Conservation (phyloP, 2,797 vertebrate genomes). For the Gephyroberyx darwinii region DNA sequence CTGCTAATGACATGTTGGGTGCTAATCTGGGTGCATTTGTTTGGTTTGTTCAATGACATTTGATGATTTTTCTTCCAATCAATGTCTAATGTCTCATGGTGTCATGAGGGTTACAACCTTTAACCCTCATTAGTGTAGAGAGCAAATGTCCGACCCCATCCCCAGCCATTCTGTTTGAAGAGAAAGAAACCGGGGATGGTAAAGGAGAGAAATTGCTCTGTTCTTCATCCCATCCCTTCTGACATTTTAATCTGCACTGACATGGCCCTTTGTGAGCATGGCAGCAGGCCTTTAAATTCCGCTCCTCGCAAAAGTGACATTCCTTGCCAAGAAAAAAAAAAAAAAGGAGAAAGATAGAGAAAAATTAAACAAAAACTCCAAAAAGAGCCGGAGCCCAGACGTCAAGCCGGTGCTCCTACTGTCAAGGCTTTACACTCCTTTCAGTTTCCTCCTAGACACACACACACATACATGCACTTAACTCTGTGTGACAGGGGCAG, state of each 20-base stretch:
- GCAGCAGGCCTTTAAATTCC: slow-evolving; percentile 40
- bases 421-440: not conserved
- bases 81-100: not conserved
- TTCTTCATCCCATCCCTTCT: slow-evolving; percentile 29
- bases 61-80: not conserved
- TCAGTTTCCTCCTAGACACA: not conserved
- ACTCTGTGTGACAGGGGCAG: not conserved
- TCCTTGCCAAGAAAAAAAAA: not conserved
- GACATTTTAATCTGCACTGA: slow-evolving; percentile 65
- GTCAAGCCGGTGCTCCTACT: not conserved
- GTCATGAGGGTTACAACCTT: not conserved
- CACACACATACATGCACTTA: slow-evolving; percentile 10
- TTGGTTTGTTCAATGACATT: not conserved
- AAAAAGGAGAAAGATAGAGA: not conserved
- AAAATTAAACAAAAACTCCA: not conserved
- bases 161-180: not conserved
- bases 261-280: slow-evolving; percentile 39
- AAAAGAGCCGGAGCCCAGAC: not conserved
- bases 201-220: slow-evolving; percentile 19
- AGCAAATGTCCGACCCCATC: not conserved
- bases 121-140: not conserved
- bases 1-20: no score
- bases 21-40: no score
- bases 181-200: not conserved
- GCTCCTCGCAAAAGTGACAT: slow-evolving; percentile 3